phyloP scores from a whole-genome alignment of 2,888 invertebrate species.

The Spisula solida region DNA sequence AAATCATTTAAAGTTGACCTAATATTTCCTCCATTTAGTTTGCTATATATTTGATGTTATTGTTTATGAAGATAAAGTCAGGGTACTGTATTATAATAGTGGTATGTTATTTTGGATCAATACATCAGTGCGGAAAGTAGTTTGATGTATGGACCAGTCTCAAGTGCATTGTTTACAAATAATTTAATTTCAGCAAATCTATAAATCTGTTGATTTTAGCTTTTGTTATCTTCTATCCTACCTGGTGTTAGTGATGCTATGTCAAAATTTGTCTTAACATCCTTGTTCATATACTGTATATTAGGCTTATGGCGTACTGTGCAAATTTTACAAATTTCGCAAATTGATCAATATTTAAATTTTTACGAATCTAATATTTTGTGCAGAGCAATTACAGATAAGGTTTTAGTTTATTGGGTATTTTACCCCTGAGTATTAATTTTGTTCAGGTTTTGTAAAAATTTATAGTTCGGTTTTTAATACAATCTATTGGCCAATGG shows the following conservation, averaged over 20 bases:
- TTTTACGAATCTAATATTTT: too few species aligned
- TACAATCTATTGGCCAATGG: too few species aligned
- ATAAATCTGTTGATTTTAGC: conserved; percentile 40
- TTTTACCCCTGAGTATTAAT: too few species aligned
- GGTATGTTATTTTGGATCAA: conserved; percentile 24
- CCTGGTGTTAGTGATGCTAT: not conserved
- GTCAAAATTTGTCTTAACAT: not conserved
- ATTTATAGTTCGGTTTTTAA: too few species aligned
- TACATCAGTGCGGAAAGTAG: conserved; percentile 14
- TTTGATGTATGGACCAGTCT: conserved; percentile 40
- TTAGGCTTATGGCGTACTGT: not conserved
- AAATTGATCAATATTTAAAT: not conserved
- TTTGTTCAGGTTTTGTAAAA: too few species aligned
- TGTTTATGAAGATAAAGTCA: not conserved
- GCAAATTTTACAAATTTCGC: not conserved
- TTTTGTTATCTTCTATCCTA: conserved; percentile 34
- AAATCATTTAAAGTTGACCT: not conserved
- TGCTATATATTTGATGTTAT: not conserved
- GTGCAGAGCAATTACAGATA: too few species aligned
- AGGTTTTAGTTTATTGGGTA: too few species aligned
- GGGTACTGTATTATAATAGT: not conserved
- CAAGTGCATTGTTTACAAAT: conserved; percentile 51
- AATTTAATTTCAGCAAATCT: conserved; percentile 50
- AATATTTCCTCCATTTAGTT: conserved; percentile 1
- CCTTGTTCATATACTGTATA: not conserved